Evolutionary conservation across 92 coral and sea anemone species (phyloP), one percentile per base, ranked within the genome.

Genomic region (Phenganax subtilis): DNA sequence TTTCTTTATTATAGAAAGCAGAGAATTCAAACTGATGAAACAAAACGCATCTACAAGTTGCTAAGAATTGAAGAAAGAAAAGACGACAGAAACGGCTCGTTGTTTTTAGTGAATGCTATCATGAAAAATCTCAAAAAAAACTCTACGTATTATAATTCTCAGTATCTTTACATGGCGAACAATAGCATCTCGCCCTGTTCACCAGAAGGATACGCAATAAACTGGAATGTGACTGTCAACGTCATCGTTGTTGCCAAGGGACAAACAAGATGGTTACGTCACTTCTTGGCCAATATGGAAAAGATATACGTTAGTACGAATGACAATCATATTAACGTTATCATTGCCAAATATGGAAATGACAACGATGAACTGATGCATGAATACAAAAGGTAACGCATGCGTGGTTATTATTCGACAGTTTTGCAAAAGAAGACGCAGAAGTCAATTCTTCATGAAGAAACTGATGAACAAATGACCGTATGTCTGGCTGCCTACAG

Each of bases 181-280:
- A 12, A 62, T 10, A 37, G 44, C 30, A 12, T 60, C 3, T 29
- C 69, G 15, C 20, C 65, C 1, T 79, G 83, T 52, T 64, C 55
- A 15, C 83, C 83, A 6, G 30, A 0, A 15, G 74, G 74, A 0
- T 79, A 37, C 30, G n/a, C 15, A 12, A 44, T 79, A 11, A 29
- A 65, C 62, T 52, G 54, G 47, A 11, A 51, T 16, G 62, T 54
- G 15, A 65, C 83, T 54, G 74, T 79, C 53, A 47, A 79, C 57
- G 63, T 79, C 53, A 54, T 79, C 59, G 74, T 79, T 7, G 83
- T 79, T 63, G 83, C 62, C 12, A 64, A 79, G 61, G n/a, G 62
- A 51, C 83, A 79, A 62, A 44, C 73, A 65, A 79, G 74, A 54
- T 79, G 83, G 83, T 64, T 79, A 29, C 83, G 83, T 17, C 83